phyloP scores from a whole-genome alignment of 2,113 vertebrate genomes.

The Leiothrix lutea region DNA sequence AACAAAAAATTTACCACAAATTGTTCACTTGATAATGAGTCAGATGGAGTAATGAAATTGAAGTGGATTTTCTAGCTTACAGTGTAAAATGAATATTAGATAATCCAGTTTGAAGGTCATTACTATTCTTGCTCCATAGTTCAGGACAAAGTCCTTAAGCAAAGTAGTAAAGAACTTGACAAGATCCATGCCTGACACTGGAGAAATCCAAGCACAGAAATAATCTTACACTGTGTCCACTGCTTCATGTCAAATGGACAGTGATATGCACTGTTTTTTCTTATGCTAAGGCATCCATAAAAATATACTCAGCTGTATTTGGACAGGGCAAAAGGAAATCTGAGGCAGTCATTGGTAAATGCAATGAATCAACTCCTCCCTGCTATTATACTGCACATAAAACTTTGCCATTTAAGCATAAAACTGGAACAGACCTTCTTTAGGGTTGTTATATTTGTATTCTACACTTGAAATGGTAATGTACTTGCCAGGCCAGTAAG shows the following conservation, averaged over 20 bases:
- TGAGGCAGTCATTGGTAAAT: neutral
- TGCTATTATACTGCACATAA: neutral
- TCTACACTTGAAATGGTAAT: neutral
- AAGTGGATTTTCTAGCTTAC: neutral
- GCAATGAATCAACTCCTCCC: neutral
- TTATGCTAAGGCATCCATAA: neutral
- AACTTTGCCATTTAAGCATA: neutral
- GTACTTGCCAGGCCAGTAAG: neutral
- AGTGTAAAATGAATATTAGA: neutral
- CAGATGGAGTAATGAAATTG: neutral
- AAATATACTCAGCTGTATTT: neutral
- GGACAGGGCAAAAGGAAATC: neutral
- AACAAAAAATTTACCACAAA: neutral
- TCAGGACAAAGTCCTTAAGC: neutral
- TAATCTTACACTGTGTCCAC: neutral
- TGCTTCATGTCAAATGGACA: neutral
- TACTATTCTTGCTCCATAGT: neutral
- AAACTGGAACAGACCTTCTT: neutral
- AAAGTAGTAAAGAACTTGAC: slow-evolving; percentile 30
- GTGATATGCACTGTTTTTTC: neutral
- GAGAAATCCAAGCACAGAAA: slow-evolving; percentile 7
- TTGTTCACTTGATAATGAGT: neutral
- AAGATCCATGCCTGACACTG: neutral
- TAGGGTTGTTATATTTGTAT: neutral
- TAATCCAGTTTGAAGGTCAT: neutral